Percentiles rank a stretch among this genome's conserved stretches.
Conservation (phyloP, 2,888 invertebrate genomes). For the Gastracanthus pulcherrimus region DNA sequence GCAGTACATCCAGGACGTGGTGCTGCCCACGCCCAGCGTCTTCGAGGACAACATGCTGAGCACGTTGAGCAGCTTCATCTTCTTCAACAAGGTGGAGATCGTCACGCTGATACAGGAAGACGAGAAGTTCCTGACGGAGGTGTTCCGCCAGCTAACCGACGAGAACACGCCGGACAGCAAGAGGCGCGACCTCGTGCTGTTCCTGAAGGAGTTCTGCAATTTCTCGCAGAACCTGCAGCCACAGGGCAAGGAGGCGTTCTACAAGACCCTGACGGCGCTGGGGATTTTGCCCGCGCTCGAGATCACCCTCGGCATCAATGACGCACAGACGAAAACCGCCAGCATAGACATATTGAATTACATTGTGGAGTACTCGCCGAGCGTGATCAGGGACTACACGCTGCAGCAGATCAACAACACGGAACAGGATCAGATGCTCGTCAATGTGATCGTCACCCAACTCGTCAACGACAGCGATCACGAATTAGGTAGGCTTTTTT, state of each 20-base stretch:
- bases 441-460: slow-evolving; percentile 99
- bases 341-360: slow-evolving; percentile 99
- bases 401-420: slow-evolving; percentile 93
- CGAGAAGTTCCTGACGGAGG: slow-evolving; percentile 95
- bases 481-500: slow-evolving; percentile 83
- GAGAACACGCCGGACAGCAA: slow-evolving; percentile 90
- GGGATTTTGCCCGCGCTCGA: slow-evolving; percentile 94
- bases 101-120: slow-evolving; percentile 98
- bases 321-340: slow-evolving; percentile 95
- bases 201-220: slow-evolving; percentile 99
- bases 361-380: slow-evolving; percentile 98
- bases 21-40: slow-evolving; percentile 98
- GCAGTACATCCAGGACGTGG: slow-evolving; percentile 99
- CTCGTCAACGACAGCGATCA: slow-evolving; percentile 98
- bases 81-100: slow-evolving; percentile 99
- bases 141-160: slow-evolving; percentile 95
- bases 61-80: slow-evolving; percentile 98
- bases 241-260: slow-evolving; percentile 97
- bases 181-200: slow-evolving; percentile 95
- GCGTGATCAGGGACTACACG: slow-evolving; percentile 97
- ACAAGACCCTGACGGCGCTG: slow-evolving; percentile 93
- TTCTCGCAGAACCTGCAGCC: slow-evolving; percentile 99
- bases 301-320: slow-evolving; percentile 93
- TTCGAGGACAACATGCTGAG: slow-evolving; percentile 99
- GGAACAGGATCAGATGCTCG: slow-evolving; percentile 95